Base-by-base conservation (phyloP, 2,888 invertebrate genomes). In the Protodeltote pygarga region DNA sequence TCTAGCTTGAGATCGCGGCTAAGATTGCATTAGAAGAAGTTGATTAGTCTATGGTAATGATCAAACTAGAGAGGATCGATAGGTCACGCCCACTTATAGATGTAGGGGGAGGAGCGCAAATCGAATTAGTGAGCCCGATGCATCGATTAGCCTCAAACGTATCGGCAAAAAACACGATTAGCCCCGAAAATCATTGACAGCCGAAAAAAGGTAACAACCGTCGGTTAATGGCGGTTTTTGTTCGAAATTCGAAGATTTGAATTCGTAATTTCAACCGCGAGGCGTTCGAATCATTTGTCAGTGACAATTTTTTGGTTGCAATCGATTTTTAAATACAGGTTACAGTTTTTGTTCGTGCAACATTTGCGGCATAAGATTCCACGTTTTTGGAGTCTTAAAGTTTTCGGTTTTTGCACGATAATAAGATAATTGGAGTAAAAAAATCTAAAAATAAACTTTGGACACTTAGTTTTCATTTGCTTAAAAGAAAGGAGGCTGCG, bases 241-340 rank as follows among this genome's bases (percentile, higher is more conserved):
- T 91, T 87, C 82, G 74, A 84, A 89, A 86, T 83, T 84, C 84
- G 81, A 91, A 89, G 89, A 90, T 92, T 91, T 89, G 92, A 90
- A 90, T 91, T 85, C 90, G 90, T 91, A 89, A 91, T 91, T 91
- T 83, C 81, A 82, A 90, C 91, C 91, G 82, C 92, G 89, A 90
- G 88, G 83, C 89, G 86, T 89, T 88, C 85, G 88, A 88, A 90
- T 90, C 92, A 92, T 92, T 92, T 90, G 92, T 92, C 91, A 91
- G 89, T 92, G 92, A 92, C 92, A 91, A 89, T 91, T 90, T 89
- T 89, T 92, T 89, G 84, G 87, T 80, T 85, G 84, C 90, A 89
- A 92, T 92, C 92, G 92, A 91, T 91, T 92, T 92, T 92, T 91
- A 92, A 91, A 91, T 89, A 89, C 89, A 84, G 89, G 88, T 87